Base-by-base conservation (phyloP, 2,797 vertebrate species). In the Tauraco hartlaubi region DNA sequence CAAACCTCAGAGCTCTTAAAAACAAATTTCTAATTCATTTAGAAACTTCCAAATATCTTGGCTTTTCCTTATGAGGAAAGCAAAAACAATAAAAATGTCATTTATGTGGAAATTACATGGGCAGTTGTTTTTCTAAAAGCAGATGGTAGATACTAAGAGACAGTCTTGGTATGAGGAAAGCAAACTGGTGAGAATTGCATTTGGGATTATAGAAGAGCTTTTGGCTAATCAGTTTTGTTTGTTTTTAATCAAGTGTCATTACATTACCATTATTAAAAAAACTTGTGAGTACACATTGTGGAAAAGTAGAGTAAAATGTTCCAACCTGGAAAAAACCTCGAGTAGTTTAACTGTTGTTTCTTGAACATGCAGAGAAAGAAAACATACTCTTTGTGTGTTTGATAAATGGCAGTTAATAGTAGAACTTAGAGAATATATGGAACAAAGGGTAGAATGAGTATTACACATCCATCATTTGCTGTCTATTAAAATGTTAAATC, bases 401-500 rank as follows among this genome's bases (percentile, higher is more conserved):
- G 43, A 56, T 76, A 49, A 74, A 39, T 72, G 44, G 33, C 16
- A 84, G 33, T 26, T 69, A 52, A 83, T 4, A 68, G 59, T 37
- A 15, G 46, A 85, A 37, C 56, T 44, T 78, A 71, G 46, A 95
- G 73, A 87, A 88, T 69, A 29, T 11, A 22, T 9, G 29, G 35
- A 77, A 88, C 33, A 55, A 81, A 77, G 51, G 20, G 8, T 41
- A 72, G 56, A 85, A 56, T 37, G 37, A 23, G 23, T 68, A 51
- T 91, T 85, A 35, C 37, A 39, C 62, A 63, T 37, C 61, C 51
- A 75, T 84, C 74, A 20, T 25, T 88, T 55, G 4, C 80, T 91
- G 58, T 69, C 76, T 76, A 46, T 94, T 91, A 88, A 90, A 96
- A 85, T 46, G 52, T 72, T 87, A 62, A 92, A 88, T 85, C n/a